Evolutionary conservation across 2,797 vertebrate species (phyloP).

Genomic region (Silurus lanzhouensis): DNA sequence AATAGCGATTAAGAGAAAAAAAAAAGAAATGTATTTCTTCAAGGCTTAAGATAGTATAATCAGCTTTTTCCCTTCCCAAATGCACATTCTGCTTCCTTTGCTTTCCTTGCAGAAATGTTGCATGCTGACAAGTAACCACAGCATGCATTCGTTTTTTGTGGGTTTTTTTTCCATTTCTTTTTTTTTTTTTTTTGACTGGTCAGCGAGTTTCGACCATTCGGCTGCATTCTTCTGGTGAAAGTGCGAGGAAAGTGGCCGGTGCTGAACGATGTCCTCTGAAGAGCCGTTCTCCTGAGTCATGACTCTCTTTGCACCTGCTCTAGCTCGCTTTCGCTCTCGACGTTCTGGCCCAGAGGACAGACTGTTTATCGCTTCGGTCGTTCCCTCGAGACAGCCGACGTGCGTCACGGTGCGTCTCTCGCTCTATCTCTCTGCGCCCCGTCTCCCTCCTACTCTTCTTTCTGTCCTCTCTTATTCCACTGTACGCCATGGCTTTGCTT

Average conservation of each 20-base stretch:
- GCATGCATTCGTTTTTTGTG: slow-evolving; percentile 24
- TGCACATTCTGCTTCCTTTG: slow-evolving; percentile 32
- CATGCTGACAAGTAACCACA: slow-evolving; percentile 32
- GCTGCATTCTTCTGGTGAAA: slow-evolving; percentile 68
- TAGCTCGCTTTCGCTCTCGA: slow-evolving; percentile 52
- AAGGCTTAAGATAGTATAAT: slow-evolving; percentile 33
- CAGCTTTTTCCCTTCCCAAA: slow-evolving; percentile 30
- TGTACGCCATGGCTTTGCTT: background rate
- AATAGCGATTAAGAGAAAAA: background rate
- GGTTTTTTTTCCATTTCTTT: background rate
- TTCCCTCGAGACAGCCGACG: slow-evolving; percentile 61
- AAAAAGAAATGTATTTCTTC: slow-evolving; percentile 26
- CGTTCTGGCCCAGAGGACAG: slow-evolving; percentile 59
- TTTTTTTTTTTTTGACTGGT: slow-evolving; percentile 47
- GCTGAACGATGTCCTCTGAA: slow-evolving; percentile 39
- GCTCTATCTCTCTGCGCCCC: slow-evolving; percentile 25
- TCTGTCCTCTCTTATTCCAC: slow-evolving; percentile 10
- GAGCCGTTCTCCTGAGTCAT: slow-evolving; percentile 45
- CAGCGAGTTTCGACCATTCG: slow-evolving; percentile 66
- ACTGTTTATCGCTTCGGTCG: slow-evolving; percentile 62
- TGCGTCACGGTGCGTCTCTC: slow-evolving; percentile 65
- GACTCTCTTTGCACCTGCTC: slow-evolving; percentile 51
- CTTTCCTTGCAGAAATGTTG: slow-evolving; percentile 43
- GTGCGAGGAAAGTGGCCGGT: slow-evolving; percentile 29
- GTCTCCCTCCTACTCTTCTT: slow-evolving; percentile 14